Base-by-base conservation (phyloP, 2,888 invertebrate species). In the Tetanocera ferruginea region DNA sequence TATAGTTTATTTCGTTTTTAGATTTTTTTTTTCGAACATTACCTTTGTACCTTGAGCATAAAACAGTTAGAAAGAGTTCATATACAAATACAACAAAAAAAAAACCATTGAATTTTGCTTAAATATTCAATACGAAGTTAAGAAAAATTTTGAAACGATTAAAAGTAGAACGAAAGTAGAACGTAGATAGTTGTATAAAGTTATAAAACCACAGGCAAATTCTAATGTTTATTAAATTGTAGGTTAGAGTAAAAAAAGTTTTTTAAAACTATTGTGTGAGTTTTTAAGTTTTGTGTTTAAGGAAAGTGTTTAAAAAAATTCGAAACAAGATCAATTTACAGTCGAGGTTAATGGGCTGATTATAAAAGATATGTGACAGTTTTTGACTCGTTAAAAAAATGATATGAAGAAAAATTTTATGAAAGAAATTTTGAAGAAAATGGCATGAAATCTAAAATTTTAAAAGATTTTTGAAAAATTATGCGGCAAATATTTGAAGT, bases 71-170 rank as follows among this genome's bases (percentile, higher is more conserved):
- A 81, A 57, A 43, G 76, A 80, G 66, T 55, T 79, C 81, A 86
- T 84, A 84, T 83, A 87, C 88, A 88, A 87, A 87, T 84, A 87
- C 83, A 87, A 83, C 81, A 83, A 83, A 70, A 80, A 79, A 79
- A 43, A 51, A 43, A 14, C 23, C 9, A 49, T n/a, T 23, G 17
- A 31, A 31, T 14, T 17, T 25, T 55, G 8, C 74, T 31, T 43
- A 31, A 66, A 69, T 23, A 9, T 51, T 66, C 19, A 37, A 66
- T 43, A 37, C 25, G 34, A 37, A 60, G 25, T 17, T 67, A 19
- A 34, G 28, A 28, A 43, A 52, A 52, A 28, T 51, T 70, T 51
- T 8, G n/a, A 55, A 57, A 31, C 28, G 23, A 49, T 11, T 67
- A 43, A 67, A 11, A 43, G 37, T 34, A 71, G 55, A 51, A 71